A percentile compares a stretch with the other conserved stretches of the same genome.
phyloP scores from a whole-genome alignment of 2,797 vertebrate genomes.

The Nasua narica region DNA sequence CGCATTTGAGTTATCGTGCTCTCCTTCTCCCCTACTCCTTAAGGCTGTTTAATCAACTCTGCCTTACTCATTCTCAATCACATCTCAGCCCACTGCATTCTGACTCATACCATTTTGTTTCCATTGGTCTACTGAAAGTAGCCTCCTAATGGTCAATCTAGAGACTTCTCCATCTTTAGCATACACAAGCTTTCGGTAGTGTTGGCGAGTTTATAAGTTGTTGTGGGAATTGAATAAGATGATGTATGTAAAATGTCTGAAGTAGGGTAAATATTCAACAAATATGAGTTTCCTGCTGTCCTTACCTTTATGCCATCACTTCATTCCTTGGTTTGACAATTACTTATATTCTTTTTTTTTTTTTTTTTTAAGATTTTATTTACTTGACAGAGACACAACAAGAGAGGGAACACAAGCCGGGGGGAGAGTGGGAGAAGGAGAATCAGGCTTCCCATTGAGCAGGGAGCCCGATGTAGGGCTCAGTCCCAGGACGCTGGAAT shows the following conservation, averaged over 20 bases:
- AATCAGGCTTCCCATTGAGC: too few species aligned
- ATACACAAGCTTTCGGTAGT: not conserved
- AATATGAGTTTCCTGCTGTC: not conserved
- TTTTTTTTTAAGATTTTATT: too few species aligned
- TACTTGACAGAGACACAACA: too few species aligned
- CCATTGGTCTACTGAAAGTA: not conserved
- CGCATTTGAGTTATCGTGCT: not conserved
- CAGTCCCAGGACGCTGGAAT: too few species aligned
- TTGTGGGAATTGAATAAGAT: not conserved
- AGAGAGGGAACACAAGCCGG: too few species aligned
- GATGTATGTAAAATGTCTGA: not conserved
- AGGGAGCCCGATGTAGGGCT: too few species aligned
- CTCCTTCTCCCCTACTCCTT: accelerated
- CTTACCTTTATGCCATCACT: not conserved
- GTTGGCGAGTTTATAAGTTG: not conserved
- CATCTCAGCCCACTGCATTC: not conserved
- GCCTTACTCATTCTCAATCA: not conserved
- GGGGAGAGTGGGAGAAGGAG: too few species aligned
- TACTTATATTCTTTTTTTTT: not conserved
- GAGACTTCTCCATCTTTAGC: not conserved
- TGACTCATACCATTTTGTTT: not conserved
- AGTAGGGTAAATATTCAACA: not conserved
- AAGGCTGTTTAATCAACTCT: not conserved
- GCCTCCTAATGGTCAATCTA: not conserved
- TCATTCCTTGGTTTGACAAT: not conserved